Base-by-base conservation (phyloP, 2,797 vertebrate species). In the Mormyrus hasselquistii region DNA sequence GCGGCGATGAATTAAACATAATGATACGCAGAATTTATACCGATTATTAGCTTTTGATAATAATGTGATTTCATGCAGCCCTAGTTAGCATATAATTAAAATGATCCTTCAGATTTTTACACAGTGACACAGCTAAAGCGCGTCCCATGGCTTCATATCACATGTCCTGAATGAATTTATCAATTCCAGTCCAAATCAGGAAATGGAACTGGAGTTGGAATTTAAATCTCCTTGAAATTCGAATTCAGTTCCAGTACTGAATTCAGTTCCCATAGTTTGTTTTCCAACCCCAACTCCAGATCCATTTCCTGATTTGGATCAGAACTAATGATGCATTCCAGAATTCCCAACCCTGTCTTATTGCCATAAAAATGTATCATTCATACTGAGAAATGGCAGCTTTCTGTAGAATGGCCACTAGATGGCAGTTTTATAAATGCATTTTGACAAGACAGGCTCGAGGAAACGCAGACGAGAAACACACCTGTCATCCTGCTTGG, bases 401-500 rank as follows among this genome's bases (percentile, higher is more conserved):
- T 22, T 49, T 86, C 34, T 22, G n/a, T 3, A 3, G 16, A 38
- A 19, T 25, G 49, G 57, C 65, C 82, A 88, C 2, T 22, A 57
- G 62, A 34, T 73, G 87, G 82, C 89, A 87, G 44, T 2, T 6
- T 47, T 69, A 1, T 44, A 29, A 88, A 25, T 4, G 4, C 47
- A 14, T 69, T 47, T 49, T n/a, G 1, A 34, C 49, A 85, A n/a
- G 22, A 50, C 22, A 9, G 14, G 79, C 7, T 0, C n/a, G 5
- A 73, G 73, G n/a, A 16, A 34, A 1, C 1, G 25, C 19, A 12
- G 65, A 22, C 55, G 8, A 3, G 25, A 49, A 79, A 95, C 96
- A 47, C 95, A 99, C 99, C 98, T 96, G 95, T 99, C 99, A 0
- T 99, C 98, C 85, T 97, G 97, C 90, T 96, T 92, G 1, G 99